Evolutionary conservation across 1,140 invertebrate species (phyloP), one percentile per base, ranked within the genome.

Genomic region (Piezodorus guildinii): DNA sequence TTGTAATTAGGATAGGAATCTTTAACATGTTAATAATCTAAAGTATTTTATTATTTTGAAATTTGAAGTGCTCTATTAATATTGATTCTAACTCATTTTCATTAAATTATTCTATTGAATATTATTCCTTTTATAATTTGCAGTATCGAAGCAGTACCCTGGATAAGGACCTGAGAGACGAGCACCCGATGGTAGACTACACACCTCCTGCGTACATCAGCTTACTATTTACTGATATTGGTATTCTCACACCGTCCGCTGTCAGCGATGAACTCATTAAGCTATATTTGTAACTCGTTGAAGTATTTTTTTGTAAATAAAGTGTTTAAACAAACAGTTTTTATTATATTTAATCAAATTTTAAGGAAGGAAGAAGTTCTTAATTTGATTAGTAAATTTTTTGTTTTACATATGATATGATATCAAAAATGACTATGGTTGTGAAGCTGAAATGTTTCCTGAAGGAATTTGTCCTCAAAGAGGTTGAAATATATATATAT

Each of bases 201-300:
- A 98, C 95, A 1, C 94, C 94, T 3, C 95, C 95, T 0, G 79
- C 84, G 4, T 96, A 90, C 69, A 93, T 99, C 12, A 94, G 88
- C 0, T 75, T 98, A 15, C 77, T 99, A 10, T 92, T 98, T 71
- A 98, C 94, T 0, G 96, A 99, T 77, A 75, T 98, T 39, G 96
- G 96, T 15, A 91, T 96, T 66, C 76, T 98, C 16, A 96, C 94
- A 6, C 91, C 96, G 1, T 94, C 93, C 1, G 94, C 94, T 66
- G 92, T 98, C 15, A 95, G 93, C 76, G 95, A 98, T 72, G 93
- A 97, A 81, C 80, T 98, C 5, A 94, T 98, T 64, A 95, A 96
- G 77, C 77, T 98, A 49, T 98, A 98, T 77, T 83, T 93, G 70
- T 96, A 70, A 58, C 21, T 21, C 25, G 10, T 43, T 39, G 34